Percentiles rank a stretch among this genome's conserved stretches.
Conservation (phyloP, 2,888 invertebrate species). For the Chymomyza fuscimana region DNA sequence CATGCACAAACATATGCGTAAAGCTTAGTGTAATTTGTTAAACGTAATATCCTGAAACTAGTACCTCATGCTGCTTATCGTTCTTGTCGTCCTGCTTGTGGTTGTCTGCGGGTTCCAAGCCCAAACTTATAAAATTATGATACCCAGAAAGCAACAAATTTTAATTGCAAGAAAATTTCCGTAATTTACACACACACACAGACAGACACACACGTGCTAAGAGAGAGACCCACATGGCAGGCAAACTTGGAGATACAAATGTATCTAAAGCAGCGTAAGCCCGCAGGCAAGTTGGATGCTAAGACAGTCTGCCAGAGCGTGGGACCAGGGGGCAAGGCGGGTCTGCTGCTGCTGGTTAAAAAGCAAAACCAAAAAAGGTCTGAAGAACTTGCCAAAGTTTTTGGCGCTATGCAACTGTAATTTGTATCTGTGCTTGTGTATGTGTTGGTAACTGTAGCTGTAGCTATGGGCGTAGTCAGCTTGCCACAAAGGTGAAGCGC, state of each 20-base stretch:
- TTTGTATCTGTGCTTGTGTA: slow-evolving; percentile 25
- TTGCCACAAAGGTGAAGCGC: neutral
- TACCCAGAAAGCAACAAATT: slow-evolving; percentile 71
- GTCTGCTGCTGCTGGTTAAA: neutral
- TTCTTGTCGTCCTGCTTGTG: neutral
- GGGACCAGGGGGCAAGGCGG: neutral
- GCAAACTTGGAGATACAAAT: slow-evolving; percentile 19
- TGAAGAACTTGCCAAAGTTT: slow-evolving; percentile 30
- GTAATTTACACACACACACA: slow-evolving; percentile 53
- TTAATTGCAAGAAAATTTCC: slow-evolving; percentile 69
- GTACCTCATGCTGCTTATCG: neutral
- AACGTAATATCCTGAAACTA: slow-evolving; percentile 22
- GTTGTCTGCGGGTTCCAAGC: neutral
- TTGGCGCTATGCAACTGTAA: slow-evolving; percentile 14
- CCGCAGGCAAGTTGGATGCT: slow-evolving; percentile 16
- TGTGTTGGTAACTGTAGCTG: neutral
- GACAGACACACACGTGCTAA: slow-evolving; percentile 26
- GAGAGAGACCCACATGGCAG: slow-evolving; percentile 11
- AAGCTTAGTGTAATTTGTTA: slow-evolving; percentile 61
- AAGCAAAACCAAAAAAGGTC: slow-evolving; percentile 3
- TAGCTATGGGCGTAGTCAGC: neutral
- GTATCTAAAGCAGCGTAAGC: slow-evolving; percentile 35
- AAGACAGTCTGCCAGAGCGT: neutral
- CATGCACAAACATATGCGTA: slow-evolving; percentile 52
- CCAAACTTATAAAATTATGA: slow-evolving; percentile 70